Conservation (phyloP, 2,113 vertebrate genomes). For the Phainopepla nitens region DNA sequence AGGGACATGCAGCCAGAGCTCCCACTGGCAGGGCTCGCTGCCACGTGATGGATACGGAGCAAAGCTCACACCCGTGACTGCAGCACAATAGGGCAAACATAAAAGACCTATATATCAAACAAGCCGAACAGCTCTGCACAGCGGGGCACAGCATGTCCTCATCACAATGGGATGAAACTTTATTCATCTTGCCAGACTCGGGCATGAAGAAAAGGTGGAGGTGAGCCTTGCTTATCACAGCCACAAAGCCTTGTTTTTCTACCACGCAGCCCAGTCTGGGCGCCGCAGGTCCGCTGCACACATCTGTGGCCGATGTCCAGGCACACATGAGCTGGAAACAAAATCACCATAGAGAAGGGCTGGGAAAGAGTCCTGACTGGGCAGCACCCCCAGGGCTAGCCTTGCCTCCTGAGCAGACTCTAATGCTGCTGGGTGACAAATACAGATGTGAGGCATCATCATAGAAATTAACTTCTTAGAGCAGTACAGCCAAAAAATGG, state of each 20-base stretch:
- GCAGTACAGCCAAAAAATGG: not conserved
- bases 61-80: not conserved
- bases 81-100: not conserved
- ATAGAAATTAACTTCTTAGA: not conserved
- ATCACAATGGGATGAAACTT: not conserved
- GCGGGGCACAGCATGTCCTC: not conserved
- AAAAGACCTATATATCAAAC: not conserved
- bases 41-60: not conserved
- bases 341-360: not conserved
- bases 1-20: not conserved
- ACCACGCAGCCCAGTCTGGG: not conserved
- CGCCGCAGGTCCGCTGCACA: not conserved
- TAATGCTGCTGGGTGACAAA: not conserved
- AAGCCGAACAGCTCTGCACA: not conserved
- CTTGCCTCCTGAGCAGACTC: not conserved
- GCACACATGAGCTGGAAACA: not conserved
- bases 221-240: not conserved
- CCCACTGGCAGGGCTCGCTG: not conserved
- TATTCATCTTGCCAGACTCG: not conserved
- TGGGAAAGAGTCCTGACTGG: not conserved
- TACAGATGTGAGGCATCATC: fast-evolving
- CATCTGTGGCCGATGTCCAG: fast-evolving
- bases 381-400: not conserved
- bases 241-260: not conserved
- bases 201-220: not conserved